Evolutionary conservation across 2,113 vertebrate genomes (phyloP).

Genomic region (Elephas maximus): DNA sequence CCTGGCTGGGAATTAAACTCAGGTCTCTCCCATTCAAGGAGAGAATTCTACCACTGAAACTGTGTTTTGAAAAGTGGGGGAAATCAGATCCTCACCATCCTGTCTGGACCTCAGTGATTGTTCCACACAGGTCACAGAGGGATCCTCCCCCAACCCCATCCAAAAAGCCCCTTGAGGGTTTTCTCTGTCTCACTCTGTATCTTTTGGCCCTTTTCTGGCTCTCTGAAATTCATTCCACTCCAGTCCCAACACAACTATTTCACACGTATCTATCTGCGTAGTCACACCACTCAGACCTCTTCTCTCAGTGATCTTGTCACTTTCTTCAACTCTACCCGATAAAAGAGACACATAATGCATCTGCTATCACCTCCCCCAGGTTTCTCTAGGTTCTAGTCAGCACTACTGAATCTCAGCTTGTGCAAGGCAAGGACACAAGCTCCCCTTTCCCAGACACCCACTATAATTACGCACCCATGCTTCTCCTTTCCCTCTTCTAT

Average conservation of each 20-base stretch:
- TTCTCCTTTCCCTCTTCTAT: background rate
- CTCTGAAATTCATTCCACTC: background rate
- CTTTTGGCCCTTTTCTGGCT: background rate
- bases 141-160: background rate
- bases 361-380: background rate
- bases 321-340: background rate
- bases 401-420: background rate
- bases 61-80: background rate
- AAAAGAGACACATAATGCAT: background rate
- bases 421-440: fast-evolving
- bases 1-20: background rate
- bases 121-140: background rate
- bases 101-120: background rate
- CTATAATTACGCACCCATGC: background rate
- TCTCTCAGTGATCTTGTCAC: background rate
- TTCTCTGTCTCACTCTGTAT: background rate
- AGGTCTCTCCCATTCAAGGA: background rate
- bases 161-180: background rate
- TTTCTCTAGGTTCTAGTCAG: background rate
- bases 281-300: background rate
- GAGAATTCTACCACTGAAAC: background rate
- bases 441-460: background rate
- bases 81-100: background rate
- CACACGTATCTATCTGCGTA: background rate
- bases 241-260: background rate